phyloP scores from a whole-genome alignment of 1,140 invertebrate genomes.

The Mamestra configurata region DNA sequence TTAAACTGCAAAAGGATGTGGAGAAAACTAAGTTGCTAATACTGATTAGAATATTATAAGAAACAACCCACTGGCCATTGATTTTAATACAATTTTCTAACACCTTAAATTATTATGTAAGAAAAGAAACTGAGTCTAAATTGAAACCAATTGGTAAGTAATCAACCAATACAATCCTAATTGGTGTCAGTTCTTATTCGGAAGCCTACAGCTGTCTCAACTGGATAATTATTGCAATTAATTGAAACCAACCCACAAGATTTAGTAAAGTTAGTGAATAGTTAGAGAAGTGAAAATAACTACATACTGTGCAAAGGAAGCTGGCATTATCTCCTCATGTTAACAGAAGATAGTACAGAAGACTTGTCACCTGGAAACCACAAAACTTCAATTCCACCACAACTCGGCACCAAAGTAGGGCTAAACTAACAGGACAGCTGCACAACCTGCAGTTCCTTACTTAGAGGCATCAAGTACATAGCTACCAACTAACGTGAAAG shows the following conservation, averaged over 20 bases:
- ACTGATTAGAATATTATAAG: no score
- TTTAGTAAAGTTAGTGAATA: not conserved
- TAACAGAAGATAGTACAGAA: conserved; percentile 5
- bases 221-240: not conserved
- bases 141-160: conserved; percentile 1
- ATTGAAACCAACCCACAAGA: conserved; percentile 4
- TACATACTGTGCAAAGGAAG: conserved; percentile 46
- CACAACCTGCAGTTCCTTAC: not conserved
- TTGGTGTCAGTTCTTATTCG: not conserved
- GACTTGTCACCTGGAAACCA: conserved; percentile 39
- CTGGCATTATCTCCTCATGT: conserved; percentile 40
- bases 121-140: not conserved
- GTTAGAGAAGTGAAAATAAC: conserved; percentile 14
- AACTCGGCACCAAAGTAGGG: not conserved
- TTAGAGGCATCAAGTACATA: not conserved
- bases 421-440: not conserved
- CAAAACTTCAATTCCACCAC: conserved; percentile 11
- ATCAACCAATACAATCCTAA: conserved; percentile 16
- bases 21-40: no score
- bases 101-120: not conserved
- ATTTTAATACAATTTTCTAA: no score
- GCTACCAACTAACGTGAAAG: no score
- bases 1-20: no score
- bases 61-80: no score
- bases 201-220: not conserved